Percentiles rank a stretch among this genome's conserved stretches.
Conservation (phyloP, 1,140 invertebrate genomes). For the Sarcophaga bullata region DNA sequence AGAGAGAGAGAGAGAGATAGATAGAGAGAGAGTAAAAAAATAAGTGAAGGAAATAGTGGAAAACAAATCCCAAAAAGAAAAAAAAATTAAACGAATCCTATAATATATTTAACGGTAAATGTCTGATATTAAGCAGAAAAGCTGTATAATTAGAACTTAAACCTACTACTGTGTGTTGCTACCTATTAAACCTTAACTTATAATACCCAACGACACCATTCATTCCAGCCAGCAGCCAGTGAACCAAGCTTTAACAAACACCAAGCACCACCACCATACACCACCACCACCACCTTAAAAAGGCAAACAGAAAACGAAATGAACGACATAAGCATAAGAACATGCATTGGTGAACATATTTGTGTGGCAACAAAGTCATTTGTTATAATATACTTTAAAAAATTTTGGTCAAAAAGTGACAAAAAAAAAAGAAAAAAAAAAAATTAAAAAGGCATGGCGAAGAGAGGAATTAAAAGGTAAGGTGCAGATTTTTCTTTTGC, state of each 20-base stretch:
- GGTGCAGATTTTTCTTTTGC: no score
- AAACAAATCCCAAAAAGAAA: no score
- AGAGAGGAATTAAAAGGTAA: no score
- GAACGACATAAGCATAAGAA: constrained; percentile 29
- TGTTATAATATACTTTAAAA: constrained; percentile 37
- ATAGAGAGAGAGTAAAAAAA: no score
- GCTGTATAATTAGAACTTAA: constrained; percentile 40
- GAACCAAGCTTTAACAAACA: not conserved
- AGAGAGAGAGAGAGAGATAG: no score
- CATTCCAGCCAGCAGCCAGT: not conserved
- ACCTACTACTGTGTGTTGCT: not conserved
- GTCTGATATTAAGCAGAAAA: constrained; percentile 36
- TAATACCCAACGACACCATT: not conserved
- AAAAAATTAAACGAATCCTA: not conserved
- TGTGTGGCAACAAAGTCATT: constrained; percentile 43
- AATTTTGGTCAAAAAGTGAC: not conserved
- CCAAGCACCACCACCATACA: no score
- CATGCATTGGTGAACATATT: constrained; percentile 44
- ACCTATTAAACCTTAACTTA: not conserved
- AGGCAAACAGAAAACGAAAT: not conserved
- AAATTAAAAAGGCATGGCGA: not conserved
- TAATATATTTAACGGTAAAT: constrained; percentile 21
- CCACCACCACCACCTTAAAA: not conserved
- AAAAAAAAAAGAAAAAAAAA: not conserved
- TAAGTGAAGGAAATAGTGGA: no score